A percentile compares a stretch with the other conserved stretches of the same genome.
Evolutionary conservation across 2,113 vertebrate species (phyloP).

Genomic region (Tetrax tetrax): DNA sequence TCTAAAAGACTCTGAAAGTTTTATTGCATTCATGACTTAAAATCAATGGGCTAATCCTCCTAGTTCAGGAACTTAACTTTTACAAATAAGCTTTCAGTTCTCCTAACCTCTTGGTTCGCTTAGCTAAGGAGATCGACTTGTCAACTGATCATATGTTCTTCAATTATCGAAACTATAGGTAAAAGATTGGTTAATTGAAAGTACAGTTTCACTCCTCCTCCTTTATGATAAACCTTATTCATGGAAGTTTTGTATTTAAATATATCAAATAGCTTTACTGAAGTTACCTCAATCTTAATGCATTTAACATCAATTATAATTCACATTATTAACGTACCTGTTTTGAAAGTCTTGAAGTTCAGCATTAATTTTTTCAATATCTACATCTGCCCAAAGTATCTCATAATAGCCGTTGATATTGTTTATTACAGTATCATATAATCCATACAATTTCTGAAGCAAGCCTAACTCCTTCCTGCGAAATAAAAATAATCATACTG

Average conservation of each 20-base stretch:
- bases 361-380: constrained; percentile 80
- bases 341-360: constrained; percentile 79
- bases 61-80: not conserved
- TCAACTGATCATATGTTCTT: rapidly evolving
- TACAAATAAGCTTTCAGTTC: not conserved
- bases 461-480: constrained; percentile 77
- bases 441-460: constrained; percentile 80
- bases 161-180: not conserved
- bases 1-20: not conserved
- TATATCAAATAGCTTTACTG: not conserved
- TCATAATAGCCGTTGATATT: constrained; percentile 79
- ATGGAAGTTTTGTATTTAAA: not conserved
- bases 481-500: not conserved
- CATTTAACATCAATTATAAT: not conserved
- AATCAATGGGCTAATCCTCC: not conserved
- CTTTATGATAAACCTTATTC: not conserved
- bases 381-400: constrained; percentile 80
- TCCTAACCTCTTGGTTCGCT: not conserved
- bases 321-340: constrained; percentile 48
- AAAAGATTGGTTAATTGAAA: not conserved
- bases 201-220: not conserved
- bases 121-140: rapidly evolving
- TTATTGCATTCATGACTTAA: not conserved
- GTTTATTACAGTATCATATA: constrained; percentile 78
- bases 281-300: not conserved